Percentiles rank a stretch among this genome's conserved stretches.
phyloP scores from a whole-genome alignment of 2,113 vertebrate genomes.

The Balaenoptera acutorostrata region DNA sequence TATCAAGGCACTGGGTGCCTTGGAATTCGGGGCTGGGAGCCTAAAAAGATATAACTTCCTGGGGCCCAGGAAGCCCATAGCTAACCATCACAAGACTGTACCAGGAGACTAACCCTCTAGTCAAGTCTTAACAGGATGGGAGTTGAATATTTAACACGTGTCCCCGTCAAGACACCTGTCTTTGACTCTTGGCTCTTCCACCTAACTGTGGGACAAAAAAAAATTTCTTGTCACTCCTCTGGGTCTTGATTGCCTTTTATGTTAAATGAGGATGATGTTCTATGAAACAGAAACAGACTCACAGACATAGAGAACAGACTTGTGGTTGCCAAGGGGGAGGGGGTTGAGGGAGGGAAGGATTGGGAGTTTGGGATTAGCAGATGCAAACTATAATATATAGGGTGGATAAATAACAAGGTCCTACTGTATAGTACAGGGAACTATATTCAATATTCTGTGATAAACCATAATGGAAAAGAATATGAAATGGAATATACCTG shows the following conservation, averaged over 20 bases:
- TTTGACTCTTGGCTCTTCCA: conserved; percentile 12
- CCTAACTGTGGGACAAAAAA: not conserved
- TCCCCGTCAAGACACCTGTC: not conserved
- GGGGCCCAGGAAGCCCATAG: not conserved
- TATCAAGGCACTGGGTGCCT: not conserved
- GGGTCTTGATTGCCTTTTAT: not conserved
- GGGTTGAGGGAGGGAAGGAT: not conserved
- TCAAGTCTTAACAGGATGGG: not conserved
- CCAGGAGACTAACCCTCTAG: not conserved
- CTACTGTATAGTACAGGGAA: not conserved
- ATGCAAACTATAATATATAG: not conserved
- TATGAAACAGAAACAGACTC: not conserved
- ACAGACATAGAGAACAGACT: not conserved
- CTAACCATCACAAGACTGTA: not conserved
- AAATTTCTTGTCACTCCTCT: not conserved
- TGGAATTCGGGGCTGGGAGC: not conserved
- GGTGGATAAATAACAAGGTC: not conserved
- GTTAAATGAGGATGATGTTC: not conserved
- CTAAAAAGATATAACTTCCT: conserved; percentile 10
- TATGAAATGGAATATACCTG: not conserved
- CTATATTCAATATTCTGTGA: not conserved
- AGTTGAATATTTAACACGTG: not conserved
- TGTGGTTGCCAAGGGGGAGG: not conserved
- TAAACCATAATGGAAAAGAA: not conserved
- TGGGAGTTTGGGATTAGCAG: not conserved